phyloP scores from a whole-genome alignment of 1,140 invertebrate genomes.

The Ditylenchus dipsaci region DNA sequence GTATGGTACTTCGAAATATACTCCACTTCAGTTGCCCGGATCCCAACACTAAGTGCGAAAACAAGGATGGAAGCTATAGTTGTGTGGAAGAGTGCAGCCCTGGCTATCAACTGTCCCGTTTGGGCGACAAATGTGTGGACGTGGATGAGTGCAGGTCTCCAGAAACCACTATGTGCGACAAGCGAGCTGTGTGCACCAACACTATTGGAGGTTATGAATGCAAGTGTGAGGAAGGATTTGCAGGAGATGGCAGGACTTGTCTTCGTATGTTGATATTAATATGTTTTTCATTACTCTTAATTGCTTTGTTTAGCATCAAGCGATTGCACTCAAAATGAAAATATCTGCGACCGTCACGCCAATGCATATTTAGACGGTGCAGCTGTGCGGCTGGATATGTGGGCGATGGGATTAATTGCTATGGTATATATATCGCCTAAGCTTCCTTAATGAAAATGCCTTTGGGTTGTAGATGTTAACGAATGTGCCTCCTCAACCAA shows the following conservation, averaged over 20 bases:
- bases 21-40: not conserved
- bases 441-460: not conserved
- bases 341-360: conserved; percentile 48
- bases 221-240: conserved; percentile 47
- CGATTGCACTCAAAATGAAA: conserved; percentile 40
- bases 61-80: conserved; percentile 10
- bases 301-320: conserved; percentile 33
- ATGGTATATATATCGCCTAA: conserved; percentile 23
- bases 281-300: conserved; percentile 2
- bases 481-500: conserved; percentile 38
- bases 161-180: conserved; percentile 29
- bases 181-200: conserved; percentile 46
- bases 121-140: conserved; percentile 61
- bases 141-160: conserved; percentile 72
- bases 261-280: conserved; percentile 1
- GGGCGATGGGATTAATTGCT: conserved; percentile 46
- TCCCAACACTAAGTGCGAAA: not conserved
- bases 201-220: conserved; percentile 48
- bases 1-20: no score
- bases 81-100: conserved; percentile 15
- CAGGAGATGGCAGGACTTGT: conserved; percentile 47
- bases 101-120: conserved; percentile 1
- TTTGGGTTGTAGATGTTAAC: conserved; percentile 37
- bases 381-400: conserved; percentile 43
- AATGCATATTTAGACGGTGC: conserved; percentile 43